Evolutionary conservation across 2,113 vertebrate species (phyloP).

Genomic region (Gracilinanus agilis): DNA sequence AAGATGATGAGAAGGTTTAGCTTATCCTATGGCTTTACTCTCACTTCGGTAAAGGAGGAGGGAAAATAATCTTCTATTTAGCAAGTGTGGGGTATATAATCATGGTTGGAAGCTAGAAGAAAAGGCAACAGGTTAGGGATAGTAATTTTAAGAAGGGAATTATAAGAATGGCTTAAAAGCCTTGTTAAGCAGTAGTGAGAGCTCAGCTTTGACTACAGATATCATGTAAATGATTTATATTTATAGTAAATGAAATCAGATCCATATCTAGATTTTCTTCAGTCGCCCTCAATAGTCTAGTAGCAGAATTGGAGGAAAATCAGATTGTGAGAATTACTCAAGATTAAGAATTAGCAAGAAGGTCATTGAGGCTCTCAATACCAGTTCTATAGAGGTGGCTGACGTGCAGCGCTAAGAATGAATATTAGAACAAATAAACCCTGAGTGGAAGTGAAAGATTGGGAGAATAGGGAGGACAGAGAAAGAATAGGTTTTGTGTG

Average conservation of each 20-base stretch:
- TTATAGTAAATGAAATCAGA: neutral
- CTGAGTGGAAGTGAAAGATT: neutral
- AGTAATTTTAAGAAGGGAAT: neutral
- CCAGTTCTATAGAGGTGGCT: neutral
- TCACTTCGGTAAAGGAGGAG: neutral
- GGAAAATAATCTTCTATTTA: neutral
- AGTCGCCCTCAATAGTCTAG: neutral
- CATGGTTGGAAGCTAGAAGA: neutral
- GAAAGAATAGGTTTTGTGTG: neutral
- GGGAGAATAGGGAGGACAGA: neutral
- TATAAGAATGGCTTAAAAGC: neutral
- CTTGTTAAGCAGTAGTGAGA: neutral
- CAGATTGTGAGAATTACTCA: neutral
- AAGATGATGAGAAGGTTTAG: neutral
- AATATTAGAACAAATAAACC: neutral
- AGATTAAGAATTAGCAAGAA: neutral
- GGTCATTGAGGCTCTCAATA: neutral
- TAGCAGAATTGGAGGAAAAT: neutral
- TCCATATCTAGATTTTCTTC: neutral
- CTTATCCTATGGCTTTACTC: neutral
- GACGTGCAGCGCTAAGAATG: neutral
- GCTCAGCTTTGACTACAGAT: neutral
- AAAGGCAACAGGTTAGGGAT: neutral
- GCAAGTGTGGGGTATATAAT: neutral
- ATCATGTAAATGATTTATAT: too few species aligned